Percentiles rank a stretch among this genome's conserved stretches.
Evolutionary conservation across 2,888 invertebrate genomes (phyloP).

Genomic region (Nymphalis polychloros): DNA sequence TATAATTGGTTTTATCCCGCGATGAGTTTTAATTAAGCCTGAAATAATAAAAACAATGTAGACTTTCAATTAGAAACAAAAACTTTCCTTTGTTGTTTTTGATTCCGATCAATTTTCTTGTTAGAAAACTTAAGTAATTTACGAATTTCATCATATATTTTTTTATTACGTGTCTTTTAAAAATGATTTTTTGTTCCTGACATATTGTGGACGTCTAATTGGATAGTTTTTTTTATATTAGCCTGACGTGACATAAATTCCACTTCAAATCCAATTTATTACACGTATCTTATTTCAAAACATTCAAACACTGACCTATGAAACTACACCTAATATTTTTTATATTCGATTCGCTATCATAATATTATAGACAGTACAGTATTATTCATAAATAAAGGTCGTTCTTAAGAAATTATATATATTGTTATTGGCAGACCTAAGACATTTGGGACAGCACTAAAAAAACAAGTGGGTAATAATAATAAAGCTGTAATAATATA

Average conservation of each 20-base stretch:
- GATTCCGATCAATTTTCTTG: conserved; percentile 1
- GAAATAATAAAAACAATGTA: not conserved
- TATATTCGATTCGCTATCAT: no score
- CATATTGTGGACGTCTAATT: no score
- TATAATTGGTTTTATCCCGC: conserved; percentile 20
- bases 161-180: no score
- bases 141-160: not conserved
- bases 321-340: not conserved
- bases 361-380: no score
- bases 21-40: conserved; percentile 30
- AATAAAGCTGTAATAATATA: conserved; percentile 16
- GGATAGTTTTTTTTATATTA: no score
- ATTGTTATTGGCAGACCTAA: conserved; percentile 2
- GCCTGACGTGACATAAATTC: no score
- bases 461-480: conserved; percentile 8
- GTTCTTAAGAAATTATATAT: not conserved
- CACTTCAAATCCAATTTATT: no score
- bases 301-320: no score
- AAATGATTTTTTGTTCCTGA: no score
- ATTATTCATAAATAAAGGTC: not conserved
- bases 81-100: conserved; percentile 13
- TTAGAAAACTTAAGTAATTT: conserved; percentile 11
- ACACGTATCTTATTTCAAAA: no score
- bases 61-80: conserved; percentile 14
- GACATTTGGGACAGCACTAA: not conserved